A percentile compares a stretch with the other conserved stretches of the same genome.
phyloP scores from a whole-genome alignment of 2,888 invertebrate genomes.

The Halictus ligatus region DNA sequence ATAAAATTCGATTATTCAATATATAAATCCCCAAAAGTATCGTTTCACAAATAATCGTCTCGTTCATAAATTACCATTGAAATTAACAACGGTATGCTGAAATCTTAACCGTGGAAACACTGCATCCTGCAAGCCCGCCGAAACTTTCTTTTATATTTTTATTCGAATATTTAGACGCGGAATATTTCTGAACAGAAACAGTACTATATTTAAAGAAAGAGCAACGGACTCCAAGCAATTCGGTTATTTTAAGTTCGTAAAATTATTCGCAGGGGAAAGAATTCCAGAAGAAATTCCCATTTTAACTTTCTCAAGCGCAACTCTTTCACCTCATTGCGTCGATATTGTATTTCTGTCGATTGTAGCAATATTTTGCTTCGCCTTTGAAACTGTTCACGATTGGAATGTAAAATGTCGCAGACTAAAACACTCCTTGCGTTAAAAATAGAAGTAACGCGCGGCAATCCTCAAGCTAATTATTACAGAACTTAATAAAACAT shows the following conservation, averaged over 20 bases:
- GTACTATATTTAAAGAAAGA: not conserved
- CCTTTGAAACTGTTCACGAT: no score
- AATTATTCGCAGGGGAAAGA: not conserved
- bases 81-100: no score
- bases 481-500: not conserved
- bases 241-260: not conserved
- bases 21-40: no score
- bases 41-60: no score
- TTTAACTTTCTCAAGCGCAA: no score
- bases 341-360: no score
- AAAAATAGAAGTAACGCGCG: no score
- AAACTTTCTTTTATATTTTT: not conserved
- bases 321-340: no score
- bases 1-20: not conserved
- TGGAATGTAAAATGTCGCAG: no score
- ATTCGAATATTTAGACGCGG: not conserved
- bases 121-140: not conserved
- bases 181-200: not conserved
- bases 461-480: not conserved
- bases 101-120: not conserved
- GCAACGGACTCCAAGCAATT: not conserved
- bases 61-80: not conserved
- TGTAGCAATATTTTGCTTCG: no score
- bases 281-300: not conserved
- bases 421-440: no score